Percentiles rank a stretch among this genome's conserved stretches.
These are phyloP conservation scores for Brotula barbata DNA, from an alignment of 2,797 vertebrate species.

Conservation along the genomic window DNA sequence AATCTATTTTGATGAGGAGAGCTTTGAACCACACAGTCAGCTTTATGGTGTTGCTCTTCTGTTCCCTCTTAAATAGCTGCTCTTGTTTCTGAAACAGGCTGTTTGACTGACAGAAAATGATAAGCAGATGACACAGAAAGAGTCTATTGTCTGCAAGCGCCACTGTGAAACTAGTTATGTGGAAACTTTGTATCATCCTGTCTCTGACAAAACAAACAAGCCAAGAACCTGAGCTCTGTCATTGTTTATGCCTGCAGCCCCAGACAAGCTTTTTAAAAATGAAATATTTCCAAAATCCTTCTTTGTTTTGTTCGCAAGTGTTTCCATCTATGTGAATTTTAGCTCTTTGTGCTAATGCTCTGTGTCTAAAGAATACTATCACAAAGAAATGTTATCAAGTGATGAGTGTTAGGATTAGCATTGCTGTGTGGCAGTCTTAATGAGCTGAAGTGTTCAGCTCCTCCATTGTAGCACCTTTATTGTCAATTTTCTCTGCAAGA, in stretches of 20 bases:
- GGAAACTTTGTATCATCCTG: constrained; percentile 40
- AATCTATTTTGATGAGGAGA: constrained; percentile 16
- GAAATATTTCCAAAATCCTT: constrained; percentile 52
- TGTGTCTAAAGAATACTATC: constrained; percentile 24
- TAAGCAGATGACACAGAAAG: constrained; percentile 10
- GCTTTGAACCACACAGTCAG: constrained; percentile 39
- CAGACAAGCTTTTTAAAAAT: constrained; percentile 44
- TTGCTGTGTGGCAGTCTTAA: constrained; percentile 12
- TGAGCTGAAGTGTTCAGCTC: constrained; percentile 15
- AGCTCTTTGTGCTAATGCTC: constrained; percentile 8
- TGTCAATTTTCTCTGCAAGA: background rate
- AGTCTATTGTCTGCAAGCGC: constrained; percentile 14
- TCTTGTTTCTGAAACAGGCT: constrained; percentile 10
- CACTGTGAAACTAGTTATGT: constrained; percentile 17
- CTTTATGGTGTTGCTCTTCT: constrained; percentile 27
- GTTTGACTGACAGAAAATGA: constrained; percentile 49
- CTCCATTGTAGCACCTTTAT: background rate
- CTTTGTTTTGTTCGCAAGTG: constrained; percentile 42
- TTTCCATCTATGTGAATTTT: constrained; percentile 11
- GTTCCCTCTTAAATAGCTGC: constrained; percentile 17
- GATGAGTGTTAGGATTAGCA: constrained; percentile 8
- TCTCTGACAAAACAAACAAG: constrained; percentile 60
- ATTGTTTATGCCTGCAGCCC: constrained; percentile 70
- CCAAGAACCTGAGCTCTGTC: constrained; percentile 42
- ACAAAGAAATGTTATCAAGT: no score